Evolutionary conservation across 2,888 invertebrate species (phyloP).

Genomic region (Aspidapion aeneum): DNA sequence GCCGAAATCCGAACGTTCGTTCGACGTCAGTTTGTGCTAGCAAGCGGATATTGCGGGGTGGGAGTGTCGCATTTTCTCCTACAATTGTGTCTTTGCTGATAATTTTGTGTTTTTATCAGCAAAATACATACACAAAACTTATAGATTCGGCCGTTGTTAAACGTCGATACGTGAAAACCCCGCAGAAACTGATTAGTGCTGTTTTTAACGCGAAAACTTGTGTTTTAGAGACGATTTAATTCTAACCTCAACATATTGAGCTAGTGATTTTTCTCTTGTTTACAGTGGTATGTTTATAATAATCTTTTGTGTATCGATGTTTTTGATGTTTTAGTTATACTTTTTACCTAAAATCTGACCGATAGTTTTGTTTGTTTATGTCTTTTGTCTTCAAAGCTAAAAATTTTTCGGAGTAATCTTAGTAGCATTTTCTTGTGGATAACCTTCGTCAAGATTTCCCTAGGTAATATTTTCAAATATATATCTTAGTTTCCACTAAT

Average conservation of each 20-base stretch:
- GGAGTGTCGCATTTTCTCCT: constrained; percentile 15
- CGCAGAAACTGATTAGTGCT: not conserved
- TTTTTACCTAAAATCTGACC: constrained; percentile 23
- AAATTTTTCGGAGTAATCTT: not conserved
- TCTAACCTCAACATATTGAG: constrained; percentile 34
- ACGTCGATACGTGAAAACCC: not conserved
- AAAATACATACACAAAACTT: not conserved
- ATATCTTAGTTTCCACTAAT: too few relatives aligned
- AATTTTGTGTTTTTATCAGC: not conserved
- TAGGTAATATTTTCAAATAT: not conserved
- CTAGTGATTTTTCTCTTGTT: constrained; percentile 27
- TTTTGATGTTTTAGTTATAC: constrained; percentile 27
- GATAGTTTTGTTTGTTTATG: constrained; percentile 13
- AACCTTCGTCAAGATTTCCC: not conserved
- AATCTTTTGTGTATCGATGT: constrained; percentile 27
- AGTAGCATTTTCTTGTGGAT: not conserved
- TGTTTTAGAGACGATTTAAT: constrained; percentile 15
- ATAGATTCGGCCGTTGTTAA: not conserved
- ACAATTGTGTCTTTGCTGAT: not conserved
- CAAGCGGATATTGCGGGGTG: constrained; percentile 12
- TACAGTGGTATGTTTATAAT: constrained; percentile 26
- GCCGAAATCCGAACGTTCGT: constrained; percentile 19
- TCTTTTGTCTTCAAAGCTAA: not conserved
- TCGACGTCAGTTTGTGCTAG: constrained; percentile 19
- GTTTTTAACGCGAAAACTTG: not conserved